Conservation (phyloP, 2,113 vertebrate genomes). For the Daubentonia madagascariensis region DNA sequence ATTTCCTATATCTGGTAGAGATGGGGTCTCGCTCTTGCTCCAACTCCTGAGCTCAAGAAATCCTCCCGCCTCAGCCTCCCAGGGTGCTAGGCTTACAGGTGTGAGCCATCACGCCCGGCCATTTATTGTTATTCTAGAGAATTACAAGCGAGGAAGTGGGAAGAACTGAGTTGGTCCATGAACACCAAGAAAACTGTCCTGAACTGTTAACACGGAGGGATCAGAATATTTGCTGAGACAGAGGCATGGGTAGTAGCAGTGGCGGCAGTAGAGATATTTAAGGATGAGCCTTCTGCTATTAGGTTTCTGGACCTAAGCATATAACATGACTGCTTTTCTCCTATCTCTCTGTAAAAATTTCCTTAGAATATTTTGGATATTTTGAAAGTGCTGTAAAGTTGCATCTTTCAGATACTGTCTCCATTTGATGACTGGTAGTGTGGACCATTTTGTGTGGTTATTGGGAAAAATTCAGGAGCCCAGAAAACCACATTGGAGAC, state of each 20-base stretch:
- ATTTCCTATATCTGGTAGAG: too few species aligned
- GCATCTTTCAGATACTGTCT: background rate
- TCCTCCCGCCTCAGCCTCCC: too few species aligned
- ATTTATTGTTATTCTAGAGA: background rate
- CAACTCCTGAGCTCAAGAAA: too few species aligned
- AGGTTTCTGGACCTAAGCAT: too few species aligned
- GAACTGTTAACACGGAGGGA: background rate
- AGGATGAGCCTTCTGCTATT: too few species aligned
- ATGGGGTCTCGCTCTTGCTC: too few species aligned
- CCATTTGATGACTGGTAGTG: background rate
- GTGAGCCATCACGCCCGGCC: too few species aligned
- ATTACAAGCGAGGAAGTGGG: background rate
- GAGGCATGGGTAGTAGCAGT: too few species aligned
- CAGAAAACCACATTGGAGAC: background rate
- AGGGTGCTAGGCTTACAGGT: too few species aligned
- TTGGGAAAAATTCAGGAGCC: background rate
- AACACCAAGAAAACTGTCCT: background rate
- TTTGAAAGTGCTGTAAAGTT: too few species aligned
- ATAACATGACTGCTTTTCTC: too few species aligned
- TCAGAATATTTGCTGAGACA: background rate
- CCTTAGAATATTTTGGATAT: background rate
- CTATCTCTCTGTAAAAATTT: background rate
- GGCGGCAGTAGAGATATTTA: background rate
- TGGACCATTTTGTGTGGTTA: background rate
- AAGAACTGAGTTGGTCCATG: background rate